phyloP scores from a whole-genome alignment of 1,140 invertebrate species.

The Apis florea region DNA sequence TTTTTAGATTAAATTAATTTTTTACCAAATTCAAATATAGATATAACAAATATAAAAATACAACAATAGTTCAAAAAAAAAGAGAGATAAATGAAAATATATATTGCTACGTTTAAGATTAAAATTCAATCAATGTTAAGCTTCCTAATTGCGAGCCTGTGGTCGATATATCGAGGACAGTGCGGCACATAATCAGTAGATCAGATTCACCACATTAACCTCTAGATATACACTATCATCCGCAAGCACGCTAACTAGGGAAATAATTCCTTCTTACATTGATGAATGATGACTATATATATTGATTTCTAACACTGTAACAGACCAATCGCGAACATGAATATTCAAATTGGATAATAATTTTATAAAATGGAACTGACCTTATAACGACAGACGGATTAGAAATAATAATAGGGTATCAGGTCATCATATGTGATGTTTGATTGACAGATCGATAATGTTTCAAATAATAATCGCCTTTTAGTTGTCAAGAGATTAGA shows the following conservation, averaged over 20 bases:
- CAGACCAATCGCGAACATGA: background rate
- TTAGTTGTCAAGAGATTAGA: conserved; percentile 1
- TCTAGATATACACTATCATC: background rate
- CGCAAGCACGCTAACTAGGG: background rate
- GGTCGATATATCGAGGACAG: conserved; percentile 46
- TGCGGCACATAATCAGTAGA: conserved; percentile 27
- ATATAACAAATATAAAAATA: background rate
- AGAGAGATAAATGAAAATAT: background rate
- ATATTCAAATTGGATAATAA: background rate
- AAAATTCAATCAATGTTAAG: background rate
- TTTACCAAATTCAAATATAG: background rate
- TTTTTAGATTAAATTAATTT: background rate
- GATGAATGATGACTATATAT: too few relatives aligned
- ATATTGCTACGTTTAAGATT: background rate
- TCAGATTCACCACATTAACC: conserved; percentile 26
- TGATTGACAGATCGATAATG: conserved; percentile 17
- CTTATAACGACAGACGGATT: background rate
- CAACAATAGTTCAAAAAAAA: background rate
- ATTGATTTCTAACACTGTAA: background rate
- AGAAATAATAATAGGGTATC: background rate
- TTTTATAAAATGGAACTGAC: background rate
- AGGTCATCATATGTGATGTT: conserved; percentile 1
- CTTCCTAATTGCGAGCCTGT: conserved; percentile 46
- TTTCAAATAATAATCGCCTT: background rate
- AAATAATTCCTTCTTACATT: conserved; percentile 2